A percentile compares a stretch with the other conserved stretches of the same genome.
phyloP scores from a whole-genome alignment of 92 coral and sea anemone genomes.

The Anthopleura xanthogrammica region DNA sequence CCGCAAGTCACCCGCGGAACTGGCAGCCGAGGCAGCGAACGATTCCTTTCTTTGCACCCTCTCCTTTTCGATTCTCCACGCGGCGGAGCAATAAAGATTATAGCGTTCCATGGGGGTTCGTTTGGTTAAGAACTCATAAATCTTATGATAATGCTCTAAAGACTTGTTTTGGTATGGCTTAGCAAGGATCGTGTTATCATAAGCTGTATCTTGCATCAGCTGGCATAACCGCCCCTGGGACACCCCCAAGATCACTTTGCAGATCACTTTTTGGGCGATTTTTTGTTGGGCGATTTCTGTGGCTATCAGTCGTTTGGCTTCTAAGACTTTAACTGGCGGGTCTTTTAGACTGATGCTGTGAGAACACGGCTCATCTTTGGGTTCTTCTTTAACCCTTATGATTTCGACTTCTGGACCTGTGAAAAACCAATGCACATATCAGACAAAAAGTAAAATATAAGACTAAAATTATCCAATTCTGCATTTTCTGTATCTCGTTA shows the following conservation, averaged over 20 bases:
- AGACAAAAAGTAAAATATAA: no score
- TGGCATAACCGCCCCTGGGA: constrained; percentile 51
- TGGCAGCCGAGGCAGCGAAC: constrained; percentile 5
- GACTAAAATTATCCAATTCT: no score
- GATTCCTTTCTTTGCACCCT: constrained; percentile 32
- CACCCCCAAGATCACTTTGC: constrained; percentile 47
- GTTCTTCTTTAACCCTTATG: constrained; percentile 22
- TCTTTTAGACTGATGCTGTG: constrained; percentile 4
- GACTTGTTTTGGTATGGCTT: constrained; percentile 48
- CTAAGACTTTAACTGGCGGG: constrained; percentile 29
- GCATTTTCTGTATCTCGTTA: no score
- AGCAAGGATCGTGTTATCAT: constrained; percentile 38
- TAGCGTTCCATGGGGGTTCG: constrained; percentile 40
- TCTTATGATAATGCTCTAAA: constrained; percentile 48
- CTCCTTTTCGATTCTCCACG: constrained; percentile 47
- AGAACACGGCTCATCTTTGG: background rate
- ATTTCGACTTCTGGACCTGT: constrained; percentile 30
- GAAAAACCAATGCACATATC: background rate
- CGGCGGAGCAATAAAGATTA: constrained; percentile 49
- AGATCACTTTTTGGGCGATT: constrained; percentile 52
- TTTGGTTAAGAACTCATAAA: constrained; percentile 45
- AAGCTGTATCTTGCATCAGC: constrained; percentile 51
- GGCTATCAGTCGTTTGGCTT: constrained; percentile 41
- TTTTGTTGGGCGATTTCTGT: constrained; percentile 45
- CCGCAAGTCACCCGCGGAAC: constrained; percentile 11